phyloP scores from a whole-genome alignment of 2,888 invertebrate species.

The Apamea anceps region DNA sequence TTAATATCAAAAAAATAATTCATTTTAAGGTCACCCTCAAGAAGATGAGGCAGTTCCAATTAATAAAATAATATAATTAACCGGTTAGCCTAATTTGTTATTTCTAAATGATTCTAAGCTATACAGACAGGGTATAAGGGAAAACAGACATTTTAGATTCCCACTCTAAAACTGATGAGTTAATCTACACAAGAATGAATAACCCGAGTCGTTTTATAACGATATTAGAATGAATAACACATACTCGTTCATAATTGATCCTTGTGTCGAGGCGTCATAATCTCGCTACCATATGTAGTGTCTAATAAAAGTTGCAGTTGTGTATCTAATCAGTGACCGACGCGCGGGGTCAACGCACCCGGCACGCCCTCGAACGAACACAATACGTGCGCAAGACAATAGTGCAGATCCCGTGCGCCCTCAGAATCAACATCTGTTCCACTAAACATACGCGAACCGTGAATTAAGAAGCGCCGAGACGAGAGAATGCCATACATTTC shows the following conservation, averaged over 20 bases:
- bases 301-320: conserved; percentile 78
- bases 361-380: conserved; percentile 70
- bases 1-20: not conserved
- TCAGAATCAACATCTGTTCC: conserved; percentile 43
- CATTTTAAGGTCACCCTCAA: not conserved
- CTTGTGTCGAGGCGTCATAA: conserved; percentile 51
- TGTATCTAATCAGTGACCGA: conserved; percentile 78
- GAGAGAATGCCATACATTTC: conserved; percentile 17
- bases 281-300: conserved; percentile 58
- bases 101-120: not conserved
- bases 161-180: not conserved
- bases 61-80: not conserved
- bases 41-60: not conserved
- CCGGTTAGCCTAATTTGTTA: not conserved
- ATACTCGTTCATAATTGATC: conserved; percentile 35
- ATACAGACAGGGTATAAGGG: too few relatives aligned
- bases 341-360: conserved; percentile 77
- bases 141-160: not conserved
- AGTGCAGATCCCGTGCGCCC: conserved; percentile 56
- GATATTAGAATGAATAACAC: conserved; percentile 36
- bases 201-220: not conserved
- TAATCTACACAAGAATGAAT: conserved; percentile 2
- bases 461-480: conserved; percentile 1
- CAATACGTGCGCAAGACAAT: conserved; percentile 64
- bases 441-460: conserved; percentile 23